Evolutionary conservation across 2,113 vertebrate genomes (phyloP), one percentile per base, ranked within the genome.

Genomic region (Dipodomys ordii): DNA sequence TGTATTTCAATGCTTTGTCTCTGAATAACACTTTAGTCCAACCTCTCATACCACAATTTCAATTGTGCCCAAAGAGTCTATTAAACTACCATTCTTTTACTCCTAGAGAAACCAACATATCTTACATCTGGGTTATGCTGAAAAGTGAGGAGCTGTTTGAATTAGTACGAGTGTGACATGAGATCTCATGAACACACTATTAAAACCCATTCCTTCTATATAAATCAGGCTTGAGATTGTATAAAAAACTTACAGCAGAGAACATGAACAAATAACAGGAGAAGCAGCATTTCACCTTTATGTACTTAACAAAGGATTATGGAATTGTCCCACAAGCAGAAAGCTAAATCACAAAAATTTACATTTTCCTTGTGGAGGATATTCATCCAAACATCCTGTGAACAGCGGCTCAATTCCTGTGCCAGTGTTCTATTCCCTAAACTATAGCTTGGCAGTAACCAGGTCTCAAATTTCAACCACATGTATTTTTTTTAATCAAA

Each of bases 401-500:
- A 99, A 99, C 99, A 99, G 99, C 99, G 98, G 97, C 97, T 98
- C 98, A 97, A 98, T 99, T 99, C 98, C 97, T 98, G 97, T 98
- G 98, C 98, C 98, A 99, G 98, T 94, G 95, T 98, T 98, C 94
- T 96, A 98, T 98, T 99, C 98, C 98, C 98, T 97, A 97, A 97
- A 97, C 98, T 99, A 98, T 97, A 99, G 99, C 98, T 99, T 99
- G 99, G 99, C 99, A 99, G 98, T 84, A 97, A 95, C 83, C 97
- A 89, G 64, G 97, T 98, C 98, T 99, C 99, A 98, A 98, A 99
- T 99, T 99, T 99, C 99, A 99, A 99, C 99, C 99, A 99, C 99
- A 99, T 99, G 99, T 98, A 99, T 98, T 98, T 97, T 28, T 39
- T 39, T 49, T 49, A 49, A 99, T 99, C 98, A 99, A 99, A 99